phyloP scores from a whole-genome alignment of 2,888 invertebrate species.

The Stenodera caucasica region DNA sequence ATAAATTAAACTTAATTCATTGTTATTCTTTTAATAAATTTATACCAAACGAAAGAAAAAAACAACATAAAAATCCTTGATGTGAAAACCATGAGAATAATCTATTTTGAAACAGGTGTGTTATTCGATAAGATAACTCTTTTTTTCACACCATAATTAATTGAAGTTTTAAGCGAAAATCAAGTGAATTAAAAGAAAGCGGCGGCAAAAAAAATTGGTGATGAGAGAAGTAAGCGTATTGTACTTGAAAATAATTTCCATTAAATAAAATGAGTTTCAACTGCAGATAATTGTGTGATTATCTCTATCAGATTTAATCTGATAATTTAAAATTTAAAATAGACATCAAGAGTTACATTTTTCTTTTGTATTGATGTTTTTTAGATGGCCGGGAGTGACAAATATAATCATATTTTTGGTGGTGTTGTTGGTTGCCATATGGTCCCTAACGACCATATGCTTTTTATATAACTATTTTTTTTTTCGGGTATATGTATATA shows the following conservation, averaged over 20 bases:
- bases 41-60: too few relatives aligned
- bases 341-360: background rate
- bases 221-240: background rate
- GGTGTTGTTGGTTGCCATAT: conserved; percentile 15
- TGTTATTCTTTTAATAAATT: background rate
- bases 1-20: background rate
- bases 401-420: conserved; percentile 2
- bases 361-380: background rate
- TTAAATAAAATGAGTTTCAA: conserved; percentile 5
- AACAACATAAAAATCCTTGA: background rate
- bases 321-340: background rate
- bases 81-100: background rate
- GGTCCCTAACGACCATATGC: conserved; percentile 33
- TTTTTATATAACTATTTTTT: background rate
- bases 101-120: background rate
- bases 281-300: conserved; percentile 5
- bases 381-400: background rate
- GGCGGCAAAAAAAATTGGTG: background rate
- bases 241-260: conserved; percentile 6
- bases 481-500: too few relatives aligned
- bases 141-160: background rate
- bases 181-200: too few relatives aligned
- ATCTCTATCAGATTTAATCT: conserved; percentile 5
- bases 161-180: background rate
- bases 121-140: background rate